Percentiles rank a stretch among this genome's conserved stretches.
Evolutionary conservation across 2,888 invertebrate species (phyloP).

Genomic region (Pristionchus fissidentatus): DNA sequence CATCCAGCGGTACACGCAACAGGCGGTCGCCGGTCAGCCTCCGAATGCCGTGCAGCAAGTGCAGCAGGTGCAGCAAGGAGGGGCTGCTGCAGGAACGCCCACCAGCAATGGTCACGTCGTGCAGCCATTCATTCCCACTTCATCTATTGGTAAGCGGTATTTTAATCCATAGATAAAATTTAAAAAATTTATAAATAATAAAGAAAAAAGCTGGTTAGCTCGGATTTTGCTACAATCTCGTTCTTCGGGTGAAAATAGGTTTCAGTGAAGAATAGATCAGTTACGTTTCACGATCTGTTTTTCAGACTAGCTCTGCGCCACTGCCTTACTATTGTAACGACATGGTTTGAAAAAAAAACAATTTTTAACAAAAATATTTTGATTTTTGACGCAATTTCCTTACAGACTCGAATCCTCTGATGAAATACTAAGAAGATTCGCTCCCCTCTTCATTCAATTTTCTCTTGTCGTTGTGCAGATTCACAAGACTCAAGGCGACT

Average conservation of each 20-base stretch:
- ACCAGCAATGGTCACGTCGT: background rate
- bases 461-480: background rate
- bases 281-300: too few relatives aligned
- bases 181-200: too few relatives aligned
- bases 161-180: background rate
- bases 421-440: constrained; percentile 3
- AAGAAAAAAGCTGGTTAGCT: too few relatives aligned
- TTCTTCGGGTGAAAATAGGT: too few relatives aligned
- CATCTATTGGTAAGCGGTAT: background rate
- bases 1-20: constrained; percentile 70
- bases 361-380: background rate
- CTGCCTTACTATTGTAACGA: too few relatives aligned
- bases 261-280: too few relatives aligned
- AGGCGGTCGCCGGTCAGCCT: constrained; percentile 50
- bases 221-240: too few relatives aligned
- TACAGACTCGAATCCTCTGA: constrained; percentile 22
- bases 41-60: constrained; percentile 72
- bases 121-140: constrained; percentile 4
- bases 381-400: too few relatives aligned
- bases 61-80: constrained; percentile 46
- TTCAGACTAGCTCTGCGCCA: too few relatives aligned
- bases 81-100: background rate
- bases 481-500: background rate
- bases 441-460: background rate
- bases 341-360: background rate